phyloP scores from a whole-genome alignment of 2,888 invertebrate genomes.

The Cheilosia scutellata region DNA sequence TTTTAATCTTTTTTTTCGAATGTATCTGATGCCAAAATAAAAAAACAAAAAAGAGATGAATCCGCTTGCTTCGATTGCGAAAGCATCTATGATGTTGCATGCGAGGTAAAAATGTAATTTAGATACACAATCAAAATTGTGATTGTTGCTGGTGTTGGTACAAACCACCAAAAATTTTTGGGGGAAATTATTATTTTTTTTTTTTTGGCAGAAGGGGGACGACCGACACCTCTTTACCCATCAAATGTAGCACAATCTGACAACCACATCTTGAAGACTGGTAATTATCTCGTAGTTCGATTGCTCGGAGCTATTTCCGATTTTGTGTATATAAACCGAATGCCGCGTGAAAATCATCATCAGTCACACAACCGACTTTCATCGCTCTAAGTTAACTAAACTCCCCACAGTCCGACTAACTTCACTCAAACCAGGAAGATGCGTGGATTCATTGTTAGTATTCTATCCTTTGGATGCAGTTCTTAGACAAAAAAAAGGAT shows the following conservation, averaged over 20 bases:
- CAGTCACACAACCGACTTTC: constrained; percentile 64
- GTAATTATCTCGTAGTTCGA: constrained; percentile 64
- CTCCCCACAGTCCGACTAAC: constrained; percentile 26
- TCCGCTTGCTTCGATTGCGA: constrained; percentile 52
- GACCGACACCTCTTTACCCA: neutral
- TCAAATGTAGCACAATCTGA: constrained; percentile 21
- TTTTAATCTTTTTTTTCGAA: constrained; percentile 55
- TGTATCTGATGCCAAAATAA: constrained; percentile 36
- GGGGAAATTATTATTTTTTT: constrained; percentile 56
- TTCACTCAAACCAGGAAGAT: constrained; percentile 76
- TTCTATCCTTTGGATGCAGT: neutral
- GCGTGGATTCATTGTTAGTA: constrained; percentile 83
- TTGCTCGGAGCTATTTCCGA: constrained; percentile 60
- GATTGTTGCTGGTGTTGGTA: constrained; percentile 39
- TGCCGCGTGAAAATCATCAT: constrained; percentile 45
- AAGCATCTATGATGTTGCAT: constrained; percentile 59
- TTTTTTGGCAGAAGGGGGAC: constrained; percentile 49
- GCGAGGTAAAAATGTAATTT: constrained; percentile 32
- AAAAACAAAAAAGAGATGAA: constrained; percentile 30
- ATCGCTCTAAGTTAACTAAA: constrained; percentile 44
- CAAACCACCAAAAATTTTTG: constrained; percentile 48
- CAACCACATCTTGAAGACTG: constrained; percentile 64
- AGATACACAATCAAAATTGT: constrained; percentile 33
- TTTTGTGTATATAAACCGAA: constrained; percentile 67
- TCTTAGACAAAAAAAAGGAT: neutral